Base-by-base conservation (phyloP, 2,113 vertebrate species). In the Saccopteryx bilineata region DNA sequence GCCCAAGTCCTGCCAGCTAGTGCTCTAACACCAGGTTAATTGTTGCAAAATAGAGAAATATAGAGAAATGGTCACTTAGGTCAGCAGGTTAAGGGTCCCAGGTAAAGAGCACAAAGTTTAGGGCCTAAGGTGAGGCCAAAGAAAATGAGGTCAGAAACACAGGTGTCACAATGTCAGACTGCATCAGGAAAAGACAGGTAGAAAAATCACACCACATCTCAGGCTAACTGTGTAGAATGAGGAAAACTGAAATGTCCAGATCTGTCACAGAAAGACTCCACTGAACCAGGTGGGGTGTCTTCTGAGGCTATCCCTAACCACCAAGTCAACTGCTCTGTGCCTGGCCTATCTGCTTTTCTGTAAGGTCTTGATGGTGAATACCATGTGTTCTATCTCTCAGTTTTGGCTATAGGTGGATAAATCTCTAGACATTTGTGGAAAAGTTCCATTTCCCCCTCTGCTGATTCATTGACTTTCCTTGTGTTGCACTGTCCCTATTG, bases 71-170 rank as follows among this genome's bases (percentile, higher is more conserved):
- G 80, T 87, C 24, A 17, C 81, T 82, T 66, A 87, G 90, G 96
- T 92, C 87, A 96, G 3, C 17, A 93, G 93, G 95, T 79, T 91
- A 97, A 94, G 75, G 91, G 71, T 89, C 63, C 82, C 91, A 87
- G 81, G 65, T 89, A 91, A 96, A 93, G 39, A 97, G 65, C 65
- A 92, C 66, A 88, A 86, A 97, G 92, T 90, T 96, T 72, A 87
- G 78, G 75, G 61, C 56, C 4, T 85, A 46, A 91, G 71, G 83
- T 75, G 86, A 96, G 50, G 85, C 60, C 86, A 85, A 92, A 63
- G 91, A 85, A 96, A 96, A 96, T 85, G 93, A 96, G 63, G 76
- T 97, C 52, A 95, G 46, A 83, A 85, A 89, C 74, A 69, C 81
- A 95, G 91, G 93, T 87, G 78, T 88, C 94, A 6, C 48, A 84